Evolutionary conservation across 2,797 vertebrate genomes (phyloP), one percentile per base, ranked within the genome.

Genomic region (Vultur gryphus): DNA sequence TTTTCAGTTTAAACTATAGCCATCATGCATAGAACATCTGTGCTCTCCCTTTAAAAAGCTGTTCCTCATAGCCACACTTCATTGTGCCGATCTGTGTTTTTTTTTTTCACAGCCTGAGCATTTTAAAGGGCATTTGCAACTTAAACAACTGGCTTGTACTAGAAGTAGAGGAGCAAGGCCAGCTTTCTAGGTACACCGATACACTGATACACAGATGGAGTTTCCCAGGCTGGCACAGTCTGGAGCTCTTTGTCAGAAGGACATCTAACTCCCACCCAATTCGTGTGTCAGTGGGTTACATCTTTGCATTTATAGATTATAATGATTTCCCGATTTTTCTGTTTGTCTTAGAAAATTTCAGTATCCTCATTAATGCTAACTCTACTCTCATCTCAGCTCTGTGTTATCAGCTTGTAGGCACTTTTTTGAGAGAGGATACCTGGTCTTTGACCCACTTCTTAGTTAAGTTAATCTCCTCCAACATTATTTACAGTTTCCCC

Each of bases 31-130:
- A 85, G 67, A 97, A 91, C 90, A 83, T 94, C 89, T 95, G 90
- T 87, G 52, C 58, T 90, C 25, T 94, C 72, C 54, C 73, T 93
- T 95, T 93, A 89, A 92, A 95, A 94, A 91, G 39, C 65, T 86
- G 57, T 61, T 94, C 71, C 57, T 95, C 24, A 26, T 39, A 73
- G 72, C 37, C 2, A 4, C 73, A 79, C 59, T 94, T 83, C 62
- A 78, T 96, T 96, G 92, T 57, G 31, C 13, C 62, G 71, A 3
- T 88, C 62, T 73, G 23, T 44, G 37, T 10, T 24, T 11, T 29
- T 51, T 59, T 48, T 79, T 82, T 14, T 8, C 20, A 66, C 64
- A 85, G 16, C 24, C 39, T 46, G 20, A 83, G 9, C n/a, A 72
- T 87, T 91, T 90, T 76, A 84, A 90, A 57, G 28, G 31, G 2